Base-by-base conservation (phyloP, 2,888 invertebrate species). In the Volucella inanis region DNA sequence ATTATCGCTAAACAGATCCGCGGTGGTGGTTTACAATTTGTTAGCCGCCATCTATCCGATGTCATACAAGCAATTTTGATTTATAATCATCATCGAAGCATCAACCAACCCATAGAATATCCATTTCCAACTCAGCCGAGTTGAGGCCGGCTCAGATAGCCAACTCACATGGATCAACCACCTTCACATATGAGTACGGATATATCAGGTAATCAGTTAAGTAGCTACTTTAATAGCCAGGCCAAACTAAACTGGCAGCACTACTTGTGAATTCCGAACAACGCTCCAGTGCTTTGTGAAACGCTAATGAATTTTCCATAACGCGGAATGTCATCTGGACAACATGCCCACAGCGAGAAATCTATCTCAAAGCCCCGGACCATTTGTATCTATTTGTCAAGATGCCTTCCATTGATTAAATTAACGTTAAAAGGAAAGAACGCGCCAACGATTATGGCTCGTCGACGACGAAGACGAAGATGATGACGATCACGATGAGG, bases 301-400 rank as follows among this genome's bases (percentile, higher is more conserved):
- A 83, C 83, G 72, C 80, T 85, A 85, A 85, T 85, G 81, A 85
- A 85, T 85, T 85, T 85, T 81, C 85, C 80, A 85, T 85, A 85
- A 81, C 72, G 81, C 81, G 76, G 80, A 85, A 85, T 85, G 85
- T 68, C 81, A 81, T 72, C 72, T 62, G 76, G 80, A 64, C 80
- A 76, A 80, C 72, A 80, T 76, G 72, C 85, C 71, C 72, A 68
- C 80, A 77, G 76, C 67, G 80, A 76, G 81, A 85, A 77, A 79
- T 77, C 68, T 85, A 85, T 77, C 80, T 77, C 76, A 72, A 76
- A 68, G 31, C 49, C 70, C 75, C 72, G 67, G 68, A 85, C 85
- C 85, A 85, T 85, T 85, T 85, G 85, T 85, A 85, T 85, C 85
- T 85, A 85, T 85, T 85, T 85, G 85, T 85, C 85, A 85, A 85